Evolutionary conservation across 2,888 invertebrate species (phyloP).

Genomic region (Trachelus iudaicus): DNA sequence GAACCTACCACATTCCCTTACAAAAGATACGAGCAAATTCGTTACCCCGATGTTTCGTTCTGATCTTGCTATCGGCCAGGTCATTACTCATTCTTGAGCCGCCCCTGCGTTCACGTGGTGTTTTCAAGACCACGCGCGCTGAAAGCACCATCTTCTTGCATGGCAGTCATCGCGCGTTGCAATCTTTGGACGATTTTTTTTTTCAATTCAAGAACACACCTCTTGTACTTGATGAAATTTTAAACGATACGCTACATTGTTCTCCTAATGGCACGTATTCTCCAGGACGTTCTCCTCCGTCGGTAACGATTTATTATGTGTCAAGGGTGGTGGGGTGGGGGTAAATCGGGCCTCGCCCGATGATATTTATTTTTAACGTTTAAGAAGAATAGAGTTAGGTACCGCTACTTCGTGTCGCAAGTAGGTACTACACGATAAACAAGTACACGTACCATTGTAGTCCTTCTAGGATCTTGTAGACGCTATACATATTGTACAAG

Average conservation of each 20-base stretch:
- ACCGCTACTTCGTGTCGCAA: neutral
- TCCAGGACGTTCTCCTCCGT: neutral
- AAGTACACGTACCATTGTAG: neutral
- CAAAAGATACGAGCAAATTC: conserved; percentile 37
- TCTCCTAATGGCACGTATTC: neutral
- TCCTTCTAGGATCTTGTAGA: neutral
- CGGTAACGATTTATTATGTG: neutral
- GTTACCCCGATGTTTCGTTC: conserved; percentile 24
- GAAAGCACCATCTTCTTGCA: neutral
- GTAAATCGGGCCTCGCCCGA: neutral
- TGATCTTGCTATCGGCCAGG: conserved; percentile 30
- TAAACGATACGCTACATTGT: neutral
- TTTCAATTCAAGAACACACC: neutral
- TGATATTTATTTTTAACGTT: neutral
- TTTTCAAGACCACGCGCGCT: neutral
- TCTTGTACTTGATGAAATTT: neutral
- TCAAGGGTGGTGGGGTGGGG: neutral
- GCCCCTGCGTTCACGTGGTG: conserved; percentile 19
- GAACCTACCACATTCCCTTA: neutral
- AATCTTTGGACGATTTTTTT: neutral
- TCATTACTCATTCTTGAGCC: conserved; percentile 30
- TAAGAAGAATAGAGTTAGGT: neutral
- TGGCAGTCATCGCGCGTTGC: neutral
- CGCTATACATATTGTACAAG: neutral
- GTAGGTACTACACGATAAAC: neutral